Conservation (phyloP, 2,797 vertebrate genomes). For the Glyptemys insculpta region DNA sequence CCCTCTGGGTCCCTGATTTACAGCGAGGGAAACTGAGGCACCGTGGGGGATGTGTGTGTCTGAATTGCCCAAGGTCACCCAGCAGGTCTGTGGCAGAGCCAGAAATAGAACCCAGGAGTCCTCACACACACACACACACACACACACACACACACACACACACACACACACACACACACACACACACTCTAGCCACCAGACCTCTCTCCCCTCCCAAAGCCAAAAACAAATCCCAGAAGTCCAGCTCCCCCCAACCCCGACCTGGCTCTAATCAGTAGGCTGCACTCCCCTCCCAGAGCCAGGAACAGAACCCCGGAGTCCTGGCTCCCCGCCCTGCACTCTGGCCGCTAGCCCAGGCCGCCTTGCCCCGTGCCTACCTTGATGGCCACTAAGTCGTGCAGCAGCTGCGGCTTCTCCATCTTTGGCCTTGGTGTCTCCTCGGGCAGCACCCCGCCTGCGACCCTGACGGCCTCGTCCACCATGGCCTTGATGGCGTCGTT, state of each 20-base stretch:
- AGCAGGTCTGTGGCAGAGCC: not conserved
- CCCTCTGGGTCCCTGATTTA: not conserved
- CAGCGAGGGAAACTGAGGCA: not conserved
- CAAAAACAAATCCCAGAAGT: not conserved
- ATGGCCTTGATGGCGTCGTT: not conserved
- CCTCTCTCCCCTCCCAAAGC: not conserved
- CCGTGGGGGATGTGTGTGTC: fast-evolving
- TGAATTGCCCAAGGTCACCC: too few relatives aligned
- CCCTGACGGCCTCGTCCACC: conserved; percentile 48
- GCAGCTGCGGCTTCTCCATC: conserved; percentile 84
- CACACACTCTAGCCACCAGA: not conserved
- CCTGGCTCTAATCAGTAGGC: too few relatives aligned
- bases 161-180: not conserved
- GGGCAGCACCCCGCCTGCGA: conserved; percentile 63
- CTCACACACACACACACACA: too few relatives aligned
- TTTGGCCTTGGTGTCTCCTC: conserved; percentile 67
- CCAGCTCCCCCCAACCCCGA: not conserved
- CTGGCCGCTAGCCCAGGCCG: fast-evolving
- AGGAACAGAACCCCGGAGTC: not conserved
- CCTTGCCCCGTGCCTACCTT: conserved; percentile 78
- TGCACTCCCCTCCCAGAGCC: not conserved
- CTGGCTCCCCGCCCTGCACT: not conserved
- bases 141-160: not conserved
- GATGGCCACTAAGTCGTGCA: conserved; percentile 84
- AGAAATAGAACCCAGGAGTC: not conserved